Evolutionary conservation across 1,140 invertebrate genomes (phyloP).

Genomic region (Drosophila erecta): DNA sequence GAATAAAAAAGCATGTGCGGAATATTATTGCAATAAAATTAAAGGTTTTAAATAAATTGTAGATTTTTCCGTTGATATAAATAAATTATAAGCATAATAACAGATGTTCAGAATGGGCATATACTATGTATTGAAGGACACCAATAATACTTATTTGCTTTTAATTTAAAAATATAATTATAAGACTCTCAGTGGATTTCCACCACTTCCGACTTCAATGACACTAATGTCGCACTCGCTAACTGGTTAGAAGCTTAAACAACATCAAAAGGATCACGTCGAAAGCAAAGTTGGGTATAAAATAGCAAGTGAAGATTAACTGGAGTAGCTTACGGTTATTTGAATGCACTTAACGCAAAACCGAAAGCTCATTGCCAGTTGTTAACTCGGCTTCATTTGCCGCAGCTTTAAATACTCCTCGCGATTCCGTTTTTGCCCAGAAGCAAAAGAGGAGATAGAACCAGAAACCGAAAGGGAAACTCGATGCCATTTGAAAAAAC

Average conservation of each 20-base stretch:
- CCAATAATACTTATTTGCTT: too few relatives aligned
- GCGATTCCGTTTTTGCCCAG: constrained; percentile 1
- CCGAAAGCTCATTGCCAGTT: constrained; percentile 40
- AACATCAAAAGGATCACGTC: constrained; percentile 28
- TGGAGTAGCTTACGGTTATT: constrained; percentile 34
- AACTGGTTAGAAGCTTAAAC: constrained; percentile 4
- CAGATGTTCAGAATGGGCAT: too few relatives aligned
- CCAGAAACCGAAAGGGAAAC: constrained; percentile 51
- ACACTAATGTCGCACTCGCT: constrained; percentile 1
- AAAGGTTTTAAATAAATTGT: constrained; percentile 10
- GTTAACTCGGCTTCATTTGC: constrained; percentile 53
- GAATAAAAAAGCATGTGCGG: background rate
- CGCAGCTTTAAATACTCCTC: constrained; percentile 63
- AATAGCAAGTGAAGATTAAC: constrained; percentile 30
- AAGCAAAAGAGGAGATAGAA: constrained; percentile 6
- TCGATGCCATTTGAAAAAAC: constrained; percentile 27
- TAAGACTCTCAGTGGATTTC: background rate
- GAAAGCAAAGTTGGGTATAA: background rate
- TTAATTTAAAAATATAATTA: too few relatives aligned
- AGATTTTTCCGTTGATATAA: background rate
- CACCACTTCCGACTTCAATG: background rate
- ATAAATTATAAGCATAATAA: too few relatives aligned
- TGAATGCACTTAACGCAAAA: constrained; percentile 34
- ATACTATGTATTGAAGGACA: too few relatives aligned
- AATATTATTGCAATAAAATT: constrained; percentile 20